These are phyloP conservation scores for Daphoenositta chrysoptera DNA, from an alignment of 2,113 vertebrate species.

Conservation along the genomic window DNA sequence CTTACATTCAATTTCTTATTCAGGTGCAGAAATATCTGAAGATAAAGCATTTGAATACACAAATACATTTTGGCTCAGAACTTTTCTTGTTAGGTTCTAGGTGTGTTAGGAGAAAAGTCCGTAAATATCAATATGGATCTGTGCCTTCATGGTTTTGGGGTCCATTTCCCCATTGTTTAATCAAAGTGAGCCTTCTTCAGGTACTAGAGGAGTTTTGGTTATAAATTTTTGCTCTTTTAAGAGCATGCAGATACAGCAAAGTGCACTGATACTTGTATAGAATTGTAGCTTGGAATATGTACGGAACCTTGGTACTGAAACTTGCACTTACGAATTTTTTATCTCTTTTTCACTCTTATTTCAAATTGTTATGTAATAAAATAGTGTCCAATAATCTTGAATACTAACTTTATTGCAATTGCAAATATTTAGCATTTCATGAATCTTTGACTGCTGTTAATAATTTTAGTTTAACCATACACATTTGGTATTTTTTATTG, in stretches of 20 bases:
- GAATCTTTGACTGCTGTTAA: background rate
- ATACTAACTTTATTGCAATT: background rate
- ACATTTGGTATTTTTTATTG: background rate
- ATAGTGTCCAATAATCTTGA: background rate
- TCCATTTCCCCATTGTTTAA: background rate
- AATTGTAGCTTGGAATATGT: background rate
- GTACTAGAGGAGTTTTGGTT: background rate
- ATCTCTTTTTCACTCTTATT: background rate
- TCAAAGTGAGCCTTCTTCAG: background rate
- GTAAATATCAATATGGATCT: background rate
- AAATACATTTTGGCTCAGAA: background rate
- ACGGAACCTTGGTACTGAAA: background rate
- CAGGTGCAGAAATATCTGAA: background rate
- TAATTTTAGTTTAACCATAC: background rate
- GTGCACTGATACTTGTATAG: background rate
- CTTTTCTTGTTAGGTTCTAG: background rate
- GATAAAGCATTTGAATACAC: background rate
- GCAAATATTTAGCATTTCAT: background rate
- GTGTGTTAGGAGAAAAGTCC: background rate
- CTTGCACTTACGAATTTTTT: background rate
- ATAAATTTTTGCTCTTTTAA: background rate
- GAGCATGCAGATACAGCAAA: background rate
- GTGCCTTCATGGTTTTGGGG: background rate
- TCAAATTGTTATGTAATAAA: background rate
- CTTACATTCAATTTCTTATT: background rate